Base-by-base conservation (phyloP, 2,797 vertebrate genomes). In the Neomorphus geoffroyi region DNA sequence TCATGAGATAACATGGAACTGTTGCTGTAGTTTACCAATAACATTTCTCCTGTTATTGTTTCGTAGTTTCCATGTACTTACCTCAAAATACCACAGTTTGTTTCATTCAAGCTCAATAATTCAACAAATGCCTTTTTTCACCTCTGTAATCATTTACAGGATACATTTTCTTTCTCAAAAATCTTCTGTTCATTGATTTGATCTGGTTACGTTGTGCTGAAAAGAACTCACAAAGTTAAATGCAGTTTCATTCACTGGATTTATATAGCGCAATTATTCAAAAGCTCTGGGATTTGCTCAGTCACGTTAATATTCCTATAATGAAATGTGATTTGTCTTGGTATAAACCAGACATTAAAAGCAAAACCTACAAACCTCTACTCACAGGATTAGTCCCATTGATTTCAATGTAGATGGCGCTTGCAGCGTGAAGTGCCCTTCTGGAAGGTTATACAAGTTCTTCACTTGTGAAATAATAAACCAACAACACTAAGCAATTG, bases 261-360 rank as follows among this genome's bases (percentile, higher is more conserved):
- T 92, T 81, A 33, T 58, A 86, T 88, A 83, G 18, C 46, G 1
- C 82, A 79, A 6, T 92, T 93, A 65, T 58, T 96, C 54, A 93
- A 67, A 88, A 56, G 26, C 67, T 88, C 32, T 72, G 56, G 80
- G 89, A 77, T 94, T 93, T 90, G 7, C 39, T 92, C 64, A 70
- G 26, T 85, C 26, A 17, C 57, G 33, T 33, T 92, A 71, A 69
- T 87, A 85, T 94, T 95, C 57, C 67, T 65, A 13, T 72, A 92
- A 94, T 79, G 43, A 86, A 96, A 69, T 82, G 41, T 69, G 65
- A 66, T 94, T 95, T 94, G 50, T 85, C 77, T 78, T 9, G 12
- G 33, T 94, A 58, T 83, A 90, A 78, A 22, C 22, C 72, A 62
- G 27, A 89, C 37, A 57, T 79, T 87, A 77, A 90, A 91, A 92